phyloP scores from a whole-genome alignment of 2,888 invertebrate genomes.

The Spisula solida region DNA sequence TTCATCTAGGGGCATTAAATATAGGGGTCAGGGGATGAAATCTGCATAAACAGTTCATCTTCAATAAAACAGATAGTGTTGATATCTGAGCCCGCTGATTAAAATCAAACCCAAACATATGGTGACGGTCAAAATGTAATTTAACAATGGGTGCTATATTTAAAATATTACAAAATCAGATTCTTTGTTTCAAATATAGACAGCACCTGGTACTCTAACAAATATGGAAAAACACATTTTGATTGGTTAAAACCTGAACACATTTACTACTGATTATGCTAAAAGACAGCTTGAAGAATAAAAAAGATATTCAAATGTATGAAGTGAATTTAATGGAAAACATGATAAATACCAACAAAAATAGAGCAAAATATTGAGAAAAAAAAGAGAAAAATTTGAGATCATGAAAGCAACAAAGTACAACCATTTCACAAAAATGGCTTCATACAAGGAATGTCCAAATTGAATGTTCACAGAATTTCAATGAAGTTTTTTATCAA shows the following conservation, averaged over 20 bases:
- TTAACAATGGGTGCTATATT: slow-evolving; percentile 21
- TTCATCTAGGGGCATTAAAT: not conserved
- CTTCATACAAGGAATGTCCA: not conserved
- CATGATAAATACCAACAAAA: slow-evolving; percentile 12
- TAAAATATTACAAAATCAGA: slow-evolving; percentile 31
- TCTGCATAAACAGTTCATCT: slow-evolving; percentile 41
- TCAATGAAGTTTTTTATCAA: not conserved
- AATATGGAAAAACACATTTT: slow-evolving; percentile 42
- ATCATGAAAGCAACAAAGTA: not conserved
- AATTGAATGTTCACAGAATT: not conserved
- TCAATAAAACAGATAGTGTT: slow-evolving; percentile 13
- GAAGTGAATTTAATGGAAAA: not conserved
- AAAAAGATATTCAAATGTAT: slow-evolving; percentile 13
- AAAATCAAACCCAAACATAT: slow-evolving; percentile 31
- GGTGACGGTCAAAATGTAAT: slow-evolving; percentile 20
- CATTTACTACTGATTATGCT: slow-evolving; percentile 61
- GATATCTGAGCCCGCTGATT: not conserved
- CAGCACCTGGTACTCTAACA: slow-evolving; percentile 51
- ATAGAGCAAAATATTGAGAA: not conserved
- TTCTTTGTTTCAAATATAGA: slow-evolving; percentile 32
- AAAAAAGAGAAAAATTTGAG: slow-evolving; percentile 1
- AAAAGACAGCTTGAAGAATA: slow-evolving; percentile 52
- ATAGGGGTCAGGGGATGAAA: not conserved
- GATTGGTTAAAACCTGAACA: slow-evolving; percentile 58
- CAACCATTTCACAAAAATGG: not conserved